Evolutionary conservation across 92 coral and sea anemone genomes (phyloP), one percentile per base, ranked within the genome.

Genomic region (Phenganax stokvisi): DNA sequence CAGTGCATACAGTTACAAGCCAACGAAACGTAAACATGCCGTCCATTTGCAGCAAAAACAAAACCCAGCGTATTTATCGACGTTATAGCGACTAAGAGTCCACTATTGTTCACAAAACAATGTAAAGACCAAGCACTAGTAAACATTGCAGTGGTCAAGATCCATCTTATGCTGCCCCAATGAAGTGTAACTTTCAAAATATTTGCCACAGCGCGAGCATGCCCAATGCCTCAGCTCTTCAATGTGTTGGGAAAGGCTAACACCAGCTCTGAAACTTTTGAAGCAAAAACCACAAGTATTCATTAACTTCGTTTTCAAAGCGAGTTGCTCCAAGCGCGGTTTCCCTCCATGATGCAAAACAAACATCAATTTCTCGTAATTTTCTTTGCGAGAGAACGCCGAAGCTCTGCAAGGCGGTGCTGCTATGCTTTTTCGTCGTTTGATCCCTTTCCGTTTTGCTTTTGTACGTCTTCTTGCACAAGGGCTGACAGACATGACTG

Each of bases 141-240:
- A 60, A 17, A 79, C 83, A 65, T 63, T 79, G 44, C 83, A 79
- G 76, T 94, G 98, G 10, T 87, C 89, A 8, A 96, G 75, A 20
- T 90, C 89, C 28, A 86, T 77, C 56, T 92, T 89, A 85, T 96
- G 99, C 76, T 96, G 99, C 10, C 99, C 97, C 31, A 96, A 88
- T 51, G 99, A 97, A 0, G 97, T 96, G 71, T 80, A 86, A 55
- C 96, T 92, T 11, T 83, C 89, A 72, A 96, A 96, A 75, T 92
- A 96, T 65, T 84, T 85, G 16, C 99, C 97, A 67, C 99, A 96
- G 9, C 92, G 82, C 8, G 92, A 89, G 74, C 99, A 96, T 1
- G 99, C 99, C 91, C 97, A 96, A 86, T 96, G 99, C 76, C 82
- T 65, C 0, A 96, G 91, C 81, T 96, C 97, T 47, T 92, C 99